phyloP scores from a whole-genome alignment of 2,797 vertebrate species.

The Danio kyathit region DNA sequence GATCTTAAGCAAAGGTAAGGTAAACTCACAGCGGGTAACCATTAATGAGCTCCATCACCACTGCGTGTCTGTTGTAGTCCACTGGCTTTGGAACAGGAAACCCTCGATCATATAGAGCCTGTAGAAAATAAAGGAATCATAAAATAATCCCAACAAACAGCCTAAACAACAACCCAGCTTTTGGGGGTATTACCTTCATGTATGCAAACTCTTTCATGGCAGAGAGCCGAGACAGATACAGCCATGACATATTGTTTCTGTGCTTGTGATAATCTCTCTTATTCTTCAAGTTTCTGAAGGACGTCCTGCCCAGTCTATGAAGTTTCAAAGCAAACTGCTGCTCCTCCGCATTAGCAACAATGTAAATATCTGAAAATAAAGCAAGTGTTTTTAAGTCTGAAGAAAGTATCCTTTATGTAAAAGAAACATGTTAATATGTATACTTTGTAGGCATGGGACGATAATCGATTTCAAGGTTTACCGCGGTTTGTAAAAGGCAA shows the following conservation, averaged over 20 bases:
- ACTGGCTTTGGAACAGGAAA: conserved; percentile 97
- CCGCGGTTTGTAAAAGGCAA: too few relatives aligned
- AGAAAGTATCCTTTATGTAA: neutral
- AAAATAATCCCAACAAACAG: neutral
- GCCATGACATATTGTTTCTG: conserved; percentile 93
- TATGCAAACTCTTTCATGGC: conserved; percentile 98
- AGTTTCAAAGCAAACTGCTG: conserved; percentile 93
- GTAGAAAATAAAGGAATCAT: conserved; percentile 26
- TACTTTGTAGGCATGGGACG: too few relatives aligned
- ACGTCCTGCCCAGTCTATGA: conserved; percentile 93
- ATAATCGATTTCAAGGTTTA: too few relatives aligned
- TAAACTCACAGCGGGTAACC: conserved; percentile 94
- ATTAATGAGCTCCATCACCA: conserved; percentile 96
- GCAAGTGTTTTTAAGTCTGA: neutral
- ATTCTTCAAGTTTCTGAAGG: conserved; percentile 95
- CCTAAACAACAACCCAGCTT: neutral
- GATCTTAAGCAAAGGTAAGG: neutral
- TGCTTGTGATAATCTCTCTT: conserved; percentile 98
- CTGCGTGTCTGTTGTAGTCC: conserved; percentile 96
- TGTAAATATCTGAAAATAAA: conserved; percentile 88
- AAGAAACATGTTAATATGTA: neutral
- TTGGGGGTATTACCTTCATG: conserved; percentile 87
- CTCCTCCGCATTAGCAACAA: conserved; percentile 89
- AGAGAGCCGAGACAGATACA: conserved; percentile 95
- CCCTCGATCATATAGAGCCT: conserved; percentile 89